Evolutionary conservation across 2,113 vertebrate genomes (phyloP).

Genomic region (Petrocephalus microphthalmus): DNA sequence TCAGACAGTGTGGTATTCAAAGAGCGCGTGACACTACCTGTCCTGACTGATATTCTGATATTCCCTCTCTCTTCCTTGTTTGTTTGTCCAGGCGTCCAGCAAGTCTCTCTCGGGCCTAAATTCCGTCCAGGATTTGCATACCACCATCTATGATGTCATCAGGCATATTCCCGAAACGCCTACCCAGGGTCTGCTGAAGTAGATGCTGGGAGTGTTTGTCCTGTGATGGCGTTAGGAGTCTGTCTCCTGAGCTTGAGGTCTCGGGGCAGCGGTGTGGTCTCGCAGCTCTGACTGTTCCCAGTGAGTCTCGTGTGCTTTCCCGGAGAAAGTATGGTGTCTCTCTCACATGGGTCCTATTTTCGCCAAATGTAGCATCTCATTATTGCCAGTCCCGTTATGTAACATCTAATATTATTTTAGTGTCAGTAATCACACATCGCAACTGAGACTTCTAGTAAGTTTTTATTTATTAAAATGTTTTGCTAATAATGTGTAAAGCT

Average conservation of each 20-base stretch:
- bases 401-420: background rate
- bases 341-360: background rate
- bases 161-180: constrained; percentile 62
- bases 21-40: background rate
- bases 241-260: background rate
- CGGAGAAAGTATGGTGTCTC: background rate
- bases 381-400: background rate
- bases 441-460: background rate
- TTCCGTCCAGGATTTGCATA: constrained; percentile 61
- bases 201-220: background rate
- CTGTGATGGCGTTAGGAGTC: background rate
- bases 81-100: constrained; percentile 53
- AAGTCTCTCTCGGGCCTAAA: constrained; percentile 59
- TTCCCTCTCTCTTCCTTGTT: background rate
- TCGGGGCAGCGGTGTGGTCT: background rate
- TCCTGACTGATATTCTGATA: background rate
- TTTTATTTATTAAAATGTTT: constrained; percentile 3
- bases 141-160: constrained; percentile 71
- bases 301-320: background rate
- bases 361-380: background rate
- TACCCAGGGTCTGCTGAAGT: constrained; percentile 53
- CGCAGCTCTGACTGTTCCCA: background rate
- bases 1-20: background rate
- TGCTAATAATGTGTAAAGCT: background rate
- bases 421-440: background rate